Evolutionary conservation across 2,888 invertebrate species (phyloP).

Genomic region (Orthosia cruda): DNA sequence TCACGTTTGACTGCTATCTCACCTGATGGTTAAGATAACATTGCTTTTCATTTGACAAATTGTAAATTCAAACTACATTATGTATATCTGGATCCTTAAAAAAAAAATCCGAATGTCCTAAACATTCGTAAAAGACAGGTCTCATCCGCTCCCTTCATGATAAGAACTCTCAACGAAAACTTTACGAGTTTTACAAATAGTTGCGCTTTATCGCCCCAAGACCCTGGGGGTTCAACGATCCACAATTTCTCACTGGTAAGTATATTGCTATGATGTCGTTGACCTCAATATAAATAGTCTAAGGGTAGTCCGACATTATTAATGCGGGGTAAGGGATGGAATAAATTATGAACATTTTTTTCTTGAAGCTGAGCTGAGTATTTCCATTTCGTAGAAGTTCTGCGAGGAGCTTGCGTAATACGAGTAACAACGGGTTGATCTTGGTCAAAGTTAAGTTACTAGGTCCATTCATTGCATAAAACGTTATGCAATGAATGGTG

Average conservation of each 20-base stretch:
- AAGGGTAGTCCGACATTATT: slow-evolving; percentile 14
- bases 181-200: slow-evolving; percentile 55
- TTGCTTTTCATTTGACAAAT: background rate
- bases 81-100: background rate
- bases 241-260: slow-evolving; percentile 42
- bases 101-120: background rate
- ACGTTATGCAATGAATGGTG: too few species aligned
- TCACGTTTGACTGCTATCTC: too few species aligned
- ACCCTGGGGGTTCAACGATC: slow-evolving; percentile 32
- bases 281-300: slow-evolving; percentile 43
- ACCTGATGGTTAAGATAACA: background rate
- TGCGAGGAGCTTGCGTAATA: background rate
- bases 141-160: slow-evolving; percentile 8
- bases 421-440: too few species aligned
- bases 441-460: too few species aligned
- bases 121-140: slow-evolving; percentile 3
- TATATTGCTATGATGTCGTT: slow-evolving; percentile 41
- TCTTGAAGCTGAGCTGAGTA: too few species aligned
- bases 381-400: background rate
- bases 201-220: slow-evolving; percentile 47
- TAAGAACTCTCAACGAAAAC: slow-evolving; percentile 40
- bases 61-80: background rate
- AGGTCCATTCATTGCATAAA: too few species aligned
- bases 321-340: slow-evolving; percentile 1
- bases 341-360: slow-evolving; percentile 8